Conservation (phyloP, 2,797 vertebrate species). For the Botia almorhae region DNA sequence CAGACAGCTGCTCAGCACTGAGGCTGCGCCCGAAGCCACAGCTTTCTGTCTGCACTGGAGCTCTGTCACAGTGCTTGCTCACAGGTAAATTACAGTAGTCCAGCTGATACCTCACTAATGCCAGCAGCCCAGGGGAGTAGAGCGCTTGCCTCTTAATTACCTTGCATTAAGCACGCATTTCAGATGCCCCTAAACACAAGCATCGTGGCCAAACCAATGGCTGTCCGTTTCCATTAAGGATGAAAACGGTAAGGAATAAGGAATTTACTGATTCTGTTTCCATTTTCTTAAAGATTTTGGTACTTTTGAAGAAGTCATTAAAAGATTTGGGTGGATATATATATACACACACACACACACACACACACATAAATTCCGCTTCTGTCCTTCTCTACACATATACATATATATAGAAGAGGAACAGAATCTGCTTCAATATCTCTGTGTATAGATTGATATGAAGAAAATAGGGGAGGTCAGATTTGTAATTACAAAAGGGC, state of each 20-base stretch:
- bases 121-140: conserved; percentile 32
- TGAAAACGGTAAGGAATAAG: neutral
- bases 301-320: neutral
- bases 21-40: neutral
- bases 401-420: conserved; percentile 7
- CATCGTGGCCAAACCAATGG: neutral
- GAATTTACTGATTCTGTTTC: neutral
- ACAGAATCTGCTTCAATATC: conserved; percentile 34
- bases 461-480: conserved; percentile 51
- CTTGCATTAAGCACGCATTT: conserved; percentile 44
- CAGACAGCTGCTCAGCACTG: conserved; percentile 22
- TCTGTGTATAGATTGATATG: conserved; percentile 46
- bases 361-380: too few relatives aligned
- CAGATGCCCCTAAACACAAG: conserved; percentile 19
- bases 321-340: neutral
- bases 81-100: conserved; percentile 54
- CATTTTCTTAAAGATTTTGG: neutral
- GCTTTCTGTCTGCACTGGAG: conserved; percentile 13
- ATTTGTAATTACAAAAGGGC: conserved; percentile 55
- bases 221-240: neutral
- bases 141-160: conserved; percentile 50
- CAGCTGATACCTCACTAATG: conserved; percentile 38
- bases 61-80: conserved; percentile 48
- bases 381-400: too few relatives aligned
- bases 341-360: neutral